Conservation (phyloP, 2,888 invertebrate genomes). For the Adineta ricciae region DNA sequence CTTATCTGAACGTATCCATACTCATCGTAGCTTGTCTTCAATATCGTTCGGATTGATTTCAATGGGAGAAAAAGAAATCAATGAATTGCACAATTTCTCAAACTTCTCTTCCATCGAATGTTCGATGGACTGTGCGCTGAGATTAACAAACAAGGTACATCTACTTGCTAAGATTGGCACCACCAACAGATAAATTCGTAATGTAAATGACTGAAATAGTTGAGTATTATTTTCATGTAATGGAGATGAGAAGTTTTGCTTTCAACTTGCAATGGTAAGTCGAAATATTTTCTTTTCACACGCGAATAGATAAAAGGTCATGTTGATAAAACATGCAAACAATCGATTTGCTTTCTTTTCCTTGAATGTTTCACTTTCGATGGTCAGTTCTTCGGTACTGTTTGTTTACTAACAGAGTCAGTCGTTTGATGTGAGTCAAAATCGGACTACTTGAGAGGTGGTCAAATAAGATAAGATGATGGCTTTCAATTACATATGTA, state of each 20-base stretch:
- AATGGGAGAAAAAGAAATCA: background rate
- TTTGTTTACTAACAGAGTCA: too few species aligned
- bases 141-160: too few species aligned
- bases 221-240: background rate
- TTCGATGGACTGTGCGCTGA: too few species aligned
- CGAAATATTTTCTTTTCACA: background rate
- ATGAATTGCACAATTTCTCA: too few species aligned
- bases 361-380: background rate
- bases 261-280: background rate
- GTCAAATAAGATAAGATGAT: slow-evolving; percentile 12
- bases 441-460: background rate
- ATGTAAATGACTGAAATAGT: too few species aligned
- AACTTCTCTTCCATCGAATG: too few species aligned
- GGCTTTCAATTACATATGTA: background rate
- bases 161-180: too few species aligned
- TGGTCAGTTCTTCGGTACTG: too few species aligned
- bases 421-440: too few species aligned
- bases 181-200: too few species aligned
- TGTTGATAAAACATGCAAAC: background rate
- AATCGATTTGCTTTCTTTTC: background rate
- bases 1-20: background rate
- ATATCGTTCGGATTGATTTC: background rate
- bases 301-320: background rate
- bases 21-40: background rate
- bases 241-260: background rate